A percentile compares a stretch with the other conserved stretches of the same genome.
phyloP scores from a whole-genome alignment of 2,888 invertebrate species.

The Gymnocheta viridis region DNA sequence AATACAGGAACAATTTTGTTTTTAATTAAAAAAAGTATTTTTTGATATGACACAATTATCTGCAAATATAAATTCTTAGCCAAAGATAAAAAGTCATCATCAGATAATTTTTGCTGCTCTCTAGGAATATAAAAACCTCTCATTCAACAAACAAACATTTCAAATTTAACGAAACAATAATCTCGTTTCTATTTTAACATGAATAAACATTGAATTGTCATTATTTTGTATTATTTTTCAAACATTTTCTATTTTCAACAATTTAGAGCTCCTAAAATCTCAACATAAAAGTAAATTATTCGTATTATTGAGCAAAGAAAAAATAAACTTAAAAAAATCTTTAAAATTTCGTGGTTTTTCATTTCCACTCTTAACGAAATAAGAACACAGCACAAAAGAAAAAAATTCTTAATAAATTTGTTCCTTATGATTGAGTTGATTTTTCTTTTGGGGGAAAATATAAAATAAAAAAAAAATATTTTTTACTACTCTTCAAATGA shows the following conservation, averaged over 20 bases:
- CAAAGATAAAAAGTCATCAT: too few relatives aligned
- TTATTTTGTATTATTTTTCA: background rate
- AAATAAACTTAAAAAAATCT: constrained; percentile 4
- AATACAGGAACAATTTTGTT: too few relatives aligned
- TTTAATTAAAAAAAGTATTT: too few relatives aligned
- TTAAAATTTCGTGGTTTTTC: constrained; percentile 47
- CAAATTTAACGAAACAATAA: background rate
- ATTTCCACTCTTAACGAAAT: constrained; percentile 8
- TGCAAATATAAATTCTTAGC: too few relatives aligned
- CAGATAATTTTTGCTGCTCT: background rate
- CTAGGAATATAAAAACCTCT: background rate
- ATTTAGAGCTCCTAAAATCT: constrained; percentile 51
- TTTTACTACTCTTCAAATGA: constrained; percentile 16
- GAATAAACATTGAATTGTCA: constrained; percentile 46
- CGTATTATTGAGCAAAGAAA: constrained; percentile 26
- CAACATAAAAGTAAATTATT: constrained; percentile 27
- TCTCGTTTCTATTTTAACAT: constrained; percentile 23
- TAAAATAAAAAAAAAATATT: constrained; percentile 40
- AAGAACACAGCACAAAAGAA: background rate
- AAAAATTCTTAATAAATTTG: constrained; percentile 48
- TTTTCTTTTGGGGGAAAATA: constrained; percentile 22
- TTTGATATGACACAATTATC: too few relatives aligned
- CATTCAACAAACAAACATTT: background rate
- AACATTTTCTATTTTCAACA: background rate
- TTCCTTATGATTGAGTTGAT: constrained; percentile 60